Conservation (phyloP, 2,113 vertebrate species). For the Trichomycterus rosablanca region DNA sequence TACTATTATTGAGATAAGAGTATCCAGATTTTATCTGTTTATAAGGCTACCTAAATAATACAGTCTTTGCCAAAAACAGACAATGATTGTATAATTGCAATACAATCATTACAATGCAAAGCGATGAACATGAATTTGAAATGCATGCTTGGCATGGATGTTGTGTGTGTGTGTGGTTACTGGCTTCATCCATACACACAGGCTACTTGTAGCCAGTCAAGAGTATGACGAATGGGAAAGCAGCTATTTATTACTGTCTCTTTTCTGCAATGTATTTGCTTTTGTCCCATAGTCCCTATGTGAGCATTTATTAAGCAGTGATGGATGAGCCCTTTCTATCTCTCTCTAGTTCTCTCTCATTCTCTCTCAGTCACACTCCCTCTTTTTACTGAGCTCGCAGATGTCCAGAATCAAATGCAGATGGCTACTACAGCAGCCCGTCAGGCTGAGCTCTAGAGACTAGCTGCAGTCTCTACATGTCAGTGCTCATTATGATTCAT, state of each 20-base stretch:
- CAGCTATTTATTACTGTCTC: constrained; percentile 8
- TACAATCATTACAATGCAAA: neutral
- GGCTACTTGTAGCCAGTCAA: neutral
- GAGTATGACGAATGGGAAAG: neutral
- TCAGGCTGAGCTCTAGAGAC: constrained; percentile 36
- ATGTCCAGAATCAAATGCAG: constrained; percentile 46
- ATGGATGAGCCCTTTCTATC: constrained; percentile 23
- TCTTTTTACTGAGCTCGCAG: constrained; percentile 38
- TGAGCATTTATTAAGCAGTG: constrained; percentile 23
- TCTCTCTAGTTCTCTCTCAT: constrained; percentile 5
- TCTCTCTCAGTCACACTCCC: constrained; percentile 20
- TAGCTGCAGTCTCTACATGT: constrained; percentile 37
- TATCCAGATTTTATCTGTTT: too few relatives aligned
- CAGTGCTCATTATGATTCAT: constrained; percentile 42
- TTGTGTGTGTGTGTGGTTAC: neutral
- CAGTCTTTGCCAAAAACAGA: neutral
- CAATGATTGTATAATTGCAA: neutral
- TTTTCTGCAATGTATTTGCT: neutral
- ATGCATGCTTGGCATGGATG: neutral
- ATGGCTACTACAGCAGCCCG: constrained; percentile 44
- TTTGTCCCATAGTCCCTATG: constrained; percentile 19
- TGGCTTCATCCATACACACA: neutral
- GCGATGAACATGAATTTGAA: neutral
- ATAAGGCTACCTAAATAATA: neutral
- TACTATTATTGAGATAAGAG: too few relatives aligned